Base-by-base conservation (phyloP, 2,888 invertebrate genomes). In the Drosophila aldrichi region DNA sequence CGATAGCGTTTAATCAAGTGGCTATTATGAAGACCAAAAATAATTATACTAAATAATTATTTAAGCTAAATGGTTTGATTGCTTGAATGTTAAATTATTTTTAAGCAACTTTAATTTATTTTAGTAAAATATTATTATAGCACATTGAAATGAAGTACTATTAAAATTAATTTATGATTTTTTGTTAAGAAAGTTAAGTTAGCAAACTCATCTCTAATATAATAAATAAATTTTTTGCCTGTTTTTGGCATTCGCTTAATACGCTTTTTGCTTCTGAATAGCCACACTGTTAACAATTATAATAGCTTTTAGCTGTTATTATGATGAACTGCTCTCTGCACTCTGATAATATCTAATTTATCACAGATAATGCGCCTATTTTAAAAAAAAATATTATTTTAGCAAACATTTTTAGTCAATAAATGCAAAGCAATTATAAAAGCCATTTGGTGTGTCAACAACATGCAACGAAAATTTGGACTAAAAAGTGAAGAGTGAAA, bases 361-460 rank as follows among this genome's bases (percentile, higher is more conserved):
- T 18, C 32, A 32, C 7, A 8, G 29, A 32, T 18, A 6, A 52
- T 14, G 16, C 20, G 2, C 12, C 9, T 20, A 4, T 10, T 54
- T 46, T 40, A 9, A 9, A 20, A 20, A 20, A 20, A 20, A 43
- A 43, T 34, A 20, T 44, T 25, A 34, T 38, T 25, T 34, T 5
- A 2, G 32, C 25, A 9, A 29, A 20, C 16, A 22, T 6, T 46
- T 40, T 32, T 3, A 4, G 46, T 2, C 18, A n/a, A 16, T n/a
- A 6, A 22, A n/a, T n/a, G n/a, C 40, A 40, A 81, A 69, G 59
- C 83, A 75, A 74, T 85, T 85, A 75, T 65, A 69, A 72, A 75
- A 67, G 63, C 61, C 74, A 82, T 82, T 79, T 70, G 34, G 59
- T 64, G 57, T 77, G 80, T 75, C 82, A 75, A 78, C 73, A 77